Base-by-base conservation (phyloP, 2,113 vertebrate species). In the Perognathus longimembris region DNA sequence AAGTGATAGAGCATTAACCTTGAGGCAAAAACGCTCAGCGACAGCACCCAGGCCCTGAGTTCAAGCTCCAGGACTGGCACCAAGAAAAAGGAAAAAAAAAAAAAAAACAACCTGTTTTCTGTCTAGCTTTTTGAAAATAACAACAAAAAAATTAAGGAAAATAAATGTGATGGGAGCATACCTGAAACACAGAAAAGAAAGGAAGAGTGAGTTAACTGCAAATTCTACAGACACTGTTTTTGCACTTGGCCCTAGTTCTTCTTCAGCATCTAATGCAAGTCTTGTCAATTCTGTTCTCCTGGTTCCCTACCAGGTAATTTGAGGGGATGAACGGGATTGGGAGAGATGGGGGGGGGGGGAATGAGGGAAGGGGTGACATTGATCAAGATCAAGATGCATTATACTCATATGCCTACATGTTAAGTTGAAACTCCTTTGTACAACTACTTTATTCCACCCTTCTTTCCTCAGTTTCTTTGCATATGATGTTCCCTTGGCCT, bases 51-150 rank as follows among this genome's bases (percentile, higher is more conserved):
- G 50, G 50, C 50, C 50, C 50, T 17, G 50, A 54, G 50, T 54
- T 54, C 50, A 54, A 54, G 50, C 14, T 15, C 50, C 14, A 54
- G 15, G 50, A 15, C 50, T 54, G 45, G 45, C 45, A 45, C n/a
- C n/a, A n/a, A n/a, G n/a, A n/a, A n/a, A n/a, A n/a, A n/a, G n/a
- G n/a, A 8, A 8, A 45, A 45, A 45, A 45, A 8, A 45, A 45
- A 45, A 8, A 45, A 45, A 45, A 45, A 45, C 9, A n/a, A n/a
- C n/a, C n/a, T n/a, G 45, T 45, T 45, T 45, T 45, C 12, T 54
- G 4, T 54, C 50, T 15, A 17, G 50, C 50, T 61, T 76, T 95
- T 64, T 94, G 67, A 66, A 87, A 85, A 7, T 57, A 79, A 82
- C 6, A 36, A 92, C 71, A 79, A 36, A 59, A n/a, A 73, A 38